Conservation (phyloP, 2,113 vertebrate genomes). For the Seriola aureovittata region DNA sequence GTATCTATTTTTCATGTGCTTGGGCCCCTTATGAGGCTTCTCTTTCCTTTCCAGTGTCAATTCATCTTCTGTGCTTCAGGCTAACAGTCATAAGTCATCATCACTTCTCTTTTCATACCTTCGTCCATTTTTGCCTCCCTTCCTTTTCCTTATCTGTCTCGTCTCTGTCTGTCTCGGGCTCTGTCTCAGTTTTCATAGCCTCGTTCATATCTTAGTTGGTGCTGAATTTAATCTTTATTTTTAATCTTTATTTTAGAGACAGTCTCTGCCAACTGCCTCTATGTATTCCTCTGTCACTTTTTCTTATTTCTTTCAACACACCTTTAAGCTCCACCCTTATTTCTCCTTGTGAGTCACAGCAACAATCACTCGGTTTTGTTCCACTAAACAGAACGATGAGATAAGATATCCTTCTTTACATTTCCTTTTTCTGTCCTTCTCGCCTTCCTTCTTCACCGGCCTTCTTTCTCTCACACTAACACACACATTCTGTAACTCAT, state of each 20-base stretch:
- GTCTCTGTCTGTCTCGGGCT: slow-evolving; percentile 13
- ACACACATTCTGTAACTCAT: slow-evolving; percentile 4
- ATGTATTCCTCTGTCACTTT: slow-evolving; percentile 9
- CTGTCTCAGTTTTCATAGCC: slow-evolving; percentile 3
- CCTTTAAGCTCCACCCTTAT: slow-evolving; percentile 46
- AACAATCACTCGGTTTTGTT: slow-evolving; percentile 51
- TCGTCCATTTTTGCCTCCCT: slow-evolving; percentile 2
- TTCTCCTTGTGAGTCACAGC: slow-evolving; percentile 63
- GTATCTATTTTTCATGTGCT: slow-evolving; percentile 50
- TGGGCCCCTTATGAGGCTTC: neutral
- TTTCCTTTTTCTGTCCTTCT: neutral
- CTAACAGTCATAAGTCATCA: slow-evolving; percentile 49
- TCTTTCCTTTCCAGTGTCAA: slow-evolving; percentile 10
- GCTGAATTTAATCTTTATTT: too few species aligned
- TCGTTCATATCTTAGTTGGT: slow-evolving; percentile 14
- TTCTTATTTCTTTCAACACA: slow-evolving; percentile 6
- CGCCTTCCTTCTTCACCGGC: neutral
- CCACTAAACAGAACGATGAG: slow-evolving; percentile 16
- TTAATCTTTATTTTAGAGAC: neutral
- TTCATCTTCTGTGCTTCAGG: slow-evolving; percentile 38
- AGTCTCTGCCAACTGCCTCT: neutral
- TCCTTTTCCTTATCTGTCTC: slow-evolving; percentile 25
- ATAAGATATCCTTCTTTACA: slow-evolving; percentile 54
- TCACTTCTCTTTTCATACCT: slow-evolving; percentile 44
- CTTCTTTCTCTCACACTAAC: slow-evolving; percentile 5